phyloP scores from a whole-genome alignment of 2,113 vertebrate genomes.

The Pachyramphus minor region DNA sequence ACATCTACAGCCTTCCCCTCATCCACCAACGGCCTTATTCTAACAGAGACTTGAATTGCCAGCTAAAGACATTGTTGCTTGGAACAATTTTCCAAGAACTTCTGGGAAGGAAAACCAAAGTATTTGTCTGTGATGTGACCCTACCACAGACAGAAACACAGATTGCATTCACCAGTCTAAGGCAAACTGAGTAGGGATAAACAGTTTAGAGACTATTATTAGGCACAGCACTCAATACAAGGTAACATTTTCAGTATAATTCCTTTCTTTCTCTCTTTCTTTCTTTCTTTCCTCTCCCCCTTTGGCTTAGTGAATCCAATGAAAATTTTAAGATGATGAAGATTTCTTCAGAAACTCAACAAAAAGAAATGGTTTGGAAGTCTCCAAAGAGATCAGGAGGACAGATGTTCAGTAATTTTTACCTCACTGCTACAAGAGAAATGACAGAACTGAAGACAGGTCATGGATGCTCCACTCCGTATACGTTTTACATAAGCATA shows the following conservation, averaged over 20 bases:
- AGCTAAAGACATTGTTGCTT: neutral
- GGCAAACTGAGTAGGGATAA: neutral
- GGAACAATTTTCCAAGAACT: neutral
- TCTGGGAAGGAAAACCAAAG: neutral
- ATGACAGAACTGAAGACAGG: neutral
- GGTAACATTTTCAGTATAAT: neutral
- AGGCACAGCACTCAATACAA: neutral
- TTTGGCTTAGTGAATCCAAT: neutral
- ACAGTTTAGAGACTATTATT: neutral
- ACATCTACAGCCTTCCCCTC: too few relatives aligned
- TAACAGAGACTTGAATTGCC: neutral
- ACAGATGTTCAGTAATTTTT: neutral
- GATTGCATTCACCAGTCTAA: neutral
- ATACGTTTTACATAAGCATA: neutral
- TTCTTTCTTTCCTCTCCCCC: neutral
- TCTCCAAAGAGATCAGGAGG: conserved; percentile 4
- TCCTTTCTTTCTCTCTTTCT: neutral
- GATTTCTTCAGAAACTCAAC: conserved; percentile 4
- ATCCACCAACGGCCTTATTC: neutral
- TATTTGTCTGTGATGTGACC: neutral
- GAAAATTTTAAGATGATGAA: conserved; percentile 3
- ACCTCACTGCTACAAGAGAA: neutral
- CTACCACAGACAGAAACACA: neutral
- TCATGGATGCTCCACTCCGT: neutral
- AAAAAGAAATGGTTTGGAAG: neutral